phyloP scores from a whole-genome alignment of 2,113 vertebrate genomes.

The Parus major region DNA sequence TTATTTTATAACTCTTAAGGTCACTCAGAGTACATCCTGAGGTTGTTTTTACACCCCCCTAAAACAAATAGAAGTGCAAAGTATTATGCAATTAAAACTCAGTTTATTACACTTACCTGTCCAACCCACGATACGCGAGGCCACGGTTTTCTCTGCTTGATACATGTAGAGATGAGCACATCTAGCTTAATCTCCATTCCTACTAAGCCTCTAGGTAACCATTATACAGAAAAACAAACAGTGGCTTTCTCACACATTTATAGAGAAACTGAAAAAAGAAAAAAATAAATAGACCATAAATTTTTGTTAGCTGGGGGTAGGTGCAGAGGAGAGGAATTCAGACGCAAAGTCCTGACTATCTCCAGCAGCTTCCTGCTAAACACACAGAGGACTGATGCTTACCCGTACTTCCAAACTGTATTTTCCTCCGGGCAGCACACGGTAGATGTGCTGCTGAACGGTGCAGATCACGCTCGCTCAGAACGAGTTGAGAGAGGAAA shows the following conservation, averaged over 20 bases:
- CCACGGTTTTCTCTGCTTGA: constrained; percentile 79
- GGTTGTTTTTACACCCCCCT: accelerated
- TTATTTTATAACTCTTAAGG: neutral
- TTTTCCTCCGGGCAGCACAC: neutral
- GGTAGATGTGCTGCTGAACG: no score
- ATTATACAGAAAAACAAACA: neutral
- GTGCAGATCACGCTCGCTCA: neutral
- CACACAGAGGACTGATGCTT: neutral
- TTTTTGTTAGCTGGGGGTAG: neutral
- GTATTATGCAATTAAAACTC: neutral
- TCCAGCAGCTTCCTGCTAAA: neutral
- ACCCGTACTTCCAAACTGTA: neutral
- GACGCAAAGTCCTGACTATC: neutral
- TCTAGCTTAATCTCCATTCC: constrained; percentile 78
- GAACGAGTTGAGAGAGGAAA: neutral
- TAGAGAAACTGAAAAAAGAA: neutral
- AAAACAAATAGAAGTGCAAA: neutral
- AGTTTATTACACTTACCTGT: constrained; percentile 52
- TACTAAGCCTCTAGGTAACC: neutral
- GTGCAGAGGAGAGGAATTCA: neutral
- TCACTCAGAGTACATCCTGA: neutral
- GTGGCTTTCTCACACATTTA: neutral
- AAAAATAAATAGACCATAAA: accelerated
- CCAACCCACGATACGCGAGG: constrained; percentile 78
- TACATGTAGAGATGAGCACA: constrained; percentile 72